A percentile compares a stretch with the other conserved stretches of the same genome.
Evolutionary conservation across 2,797 vertebrate species (phyloP).

Genomic region (Melanotaenia boesemani): DNA sequence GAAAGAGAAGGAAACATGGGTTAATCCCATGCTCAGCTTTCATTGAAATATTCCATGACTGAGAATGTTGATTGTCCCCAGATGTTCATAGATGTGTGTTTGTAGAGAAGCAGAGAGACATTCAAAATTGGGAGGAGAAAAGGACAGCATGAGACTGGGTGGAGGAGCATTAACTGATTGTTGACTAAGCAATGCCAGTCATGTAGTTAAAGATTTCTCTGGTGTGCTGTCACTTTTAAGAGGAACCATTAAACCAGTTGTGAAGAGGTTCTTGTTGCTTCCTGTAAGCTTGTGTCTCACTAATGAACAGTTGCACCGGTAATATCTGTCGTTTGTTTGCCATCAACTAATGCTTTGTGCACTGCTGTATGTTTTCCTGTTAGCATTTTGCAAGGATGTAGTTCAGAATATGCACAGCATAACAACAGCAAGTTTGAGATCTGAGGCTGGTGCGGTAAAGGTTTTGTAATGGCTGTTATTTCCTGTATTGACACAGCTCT

Average conservation of each 20-base stretch:
- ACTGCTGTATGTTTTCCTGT: constrained; percentile 14
- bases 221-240: constrained; percentile 50
- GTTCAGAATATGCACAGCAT: constrained; percentile 5
- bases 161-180: constrained; percentile 31
- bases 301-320: constrained; percentile 13
- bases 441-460: constrained; percentile 4
- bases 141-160: constrained; percentile 25
- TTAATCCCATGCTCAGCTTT: constrained; percentile 36
- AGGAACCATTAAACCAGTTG: constrained; percentile 22
- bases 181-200: constrained; percentile 54
- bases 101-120: constrained; percentile 30
- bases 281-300: constrained; percentile 4
- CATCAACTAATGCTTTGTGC: neutral
- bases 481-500: constrained; percentile 34
- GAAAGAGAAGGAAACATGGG: constrained; percentile 35
- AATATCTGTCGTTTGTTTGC: constrained; percentile 18
- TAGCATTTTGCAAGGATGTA: constrained; percentile 7
- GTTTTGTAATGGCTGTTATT: constrained; percentile 3
- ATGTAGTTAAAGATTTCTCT: constrained; percentile 53
- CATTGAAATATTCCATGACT: constrained; percentile 19
- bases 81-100: constrained; percentile 76
- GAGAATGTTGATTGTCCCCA: constrained; percentile 63
- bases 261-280: constrained; percentile 29
- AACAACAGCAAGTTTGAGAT: neutral
- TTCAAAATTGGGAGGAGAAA: constrained; percentile 26